These are phyloP conservation scores for Penaeus monodon DNA, from an alignment of 2,888 invertebrate genomes.

Conservation along the genomic window DNA sequence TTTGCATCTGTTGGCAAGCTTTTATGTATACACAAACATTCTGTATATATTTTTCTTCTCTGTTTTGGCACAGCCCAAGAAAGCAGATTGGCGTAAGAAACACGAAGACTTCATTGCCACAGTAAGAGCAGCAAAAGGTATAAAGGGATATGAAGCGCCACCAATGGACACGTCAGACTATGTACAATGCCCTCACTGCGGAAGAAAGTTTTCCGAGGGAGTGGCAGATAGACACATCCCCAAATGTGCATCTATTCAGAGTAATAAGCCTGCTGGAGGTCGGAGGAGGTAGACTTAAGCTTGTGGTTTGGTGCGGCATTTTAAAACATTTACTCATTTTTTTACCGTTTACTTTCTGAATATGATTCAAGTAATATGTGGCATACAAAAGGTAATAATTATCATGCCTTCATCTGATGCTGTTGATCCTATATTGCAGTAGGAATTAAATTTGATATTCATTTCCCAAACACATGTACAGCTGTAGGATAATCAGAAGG, in stretches of 20 bases:
- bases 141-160: constrained; percentile 75
- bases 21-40: not conserved
- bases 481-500: no score
- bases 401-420: no score
- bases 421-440: no score
- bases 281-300: constrained; percentile 17
- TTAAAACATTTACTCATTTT: not conserved
- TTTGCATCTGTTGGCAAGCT: not conserved
- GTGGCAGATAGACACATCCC: constrained; percentile 92
- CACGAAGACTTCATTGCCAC: constrained; percentile 94
- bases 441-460: no score
- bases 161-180: constrained; percentile 91
- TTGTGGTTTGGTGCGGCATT: not conserved
- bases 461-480: no score
- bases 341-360: not conserved
- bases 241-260: constrained; percentile 70
- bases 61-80: constrained; percentile 66
- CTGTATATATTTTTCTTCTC: not conserved
- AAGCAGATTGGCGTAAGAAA: constrained; percentile 86
- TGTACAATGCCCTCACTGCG: constrained; percentile 89
- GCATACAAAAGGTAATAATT: no score
- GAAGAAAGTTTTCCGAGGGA: constrained; percentile 81
- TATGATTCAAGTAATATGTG: not conserved
- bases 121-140: constrained; percentile 86
- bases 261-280: constrained; percentile 45